A percentile compares a stretch with the other conserved stretches of the same genome.
Conservation (phyloP, 2,113 vertebrate genomes). For the Pomatostomus ruficeps region DNA sequence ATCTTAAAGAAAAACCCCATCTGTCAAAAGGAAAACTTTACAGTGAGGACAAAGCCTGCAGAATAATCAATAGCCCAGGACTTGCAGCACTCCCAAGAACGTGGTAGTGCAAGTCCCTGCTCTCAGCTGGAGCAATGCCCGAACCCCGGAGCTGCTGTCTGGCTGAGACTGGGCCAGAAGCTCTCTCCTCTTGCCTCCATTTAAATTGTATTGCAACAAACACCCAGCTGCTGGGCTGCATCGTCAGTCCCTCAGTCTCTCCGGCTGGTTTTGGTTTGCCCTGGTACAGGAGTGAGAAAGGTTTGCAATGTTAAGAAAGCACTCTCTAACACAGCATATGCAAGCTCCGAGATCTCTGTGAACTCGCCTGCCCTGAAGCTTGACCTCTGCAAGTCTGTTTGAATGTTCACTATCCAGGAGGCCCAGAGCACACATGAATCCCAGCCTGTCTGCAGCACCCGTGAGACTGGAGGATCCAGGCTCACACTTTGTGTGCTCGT, state of each 20-base stretch:
- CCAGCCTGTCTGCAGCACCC: neutral
- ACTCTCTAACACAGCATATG: neutral
- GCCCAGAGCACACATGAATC: neutral
- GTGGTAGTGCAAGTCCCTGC: too few species aligned
- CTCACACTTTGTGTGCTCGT: neutral
- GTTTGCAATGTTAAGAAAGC: neutral
- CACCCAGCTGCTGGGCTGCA: neutral
- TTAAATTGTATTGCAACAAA: neutral
- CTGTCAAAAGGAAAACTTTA: constrained; percentile 5
- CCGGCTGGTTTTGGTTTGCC: neutral
- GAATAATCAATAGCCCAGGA: neutral
- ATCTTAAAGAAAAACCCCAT: neutral
- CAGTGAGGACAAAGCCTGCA: neutral
- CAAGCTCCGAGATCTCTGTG: neutral
- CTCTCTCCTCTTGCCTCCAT: neutral
- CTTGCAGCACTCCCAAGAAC: neutral
- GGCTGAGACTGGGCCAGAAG: neutral
- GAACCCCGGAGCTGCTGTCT: neutral
- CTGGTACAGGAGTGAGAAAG: neutral
- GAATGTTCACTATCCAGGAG: neutral
- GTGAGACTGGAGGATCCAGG: neutral
- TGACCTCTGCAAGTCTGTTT: neutral
- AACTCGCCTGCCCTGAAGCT: neutral
- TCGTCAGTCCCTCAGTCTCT: neutral
- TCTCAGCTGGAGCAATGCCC: neutral